Percentiles rank a stretch among this genome's conserved stretches.
Conservation (phyloP, 1,140 invertebrate species). For the Achroia grisella region DNA sequence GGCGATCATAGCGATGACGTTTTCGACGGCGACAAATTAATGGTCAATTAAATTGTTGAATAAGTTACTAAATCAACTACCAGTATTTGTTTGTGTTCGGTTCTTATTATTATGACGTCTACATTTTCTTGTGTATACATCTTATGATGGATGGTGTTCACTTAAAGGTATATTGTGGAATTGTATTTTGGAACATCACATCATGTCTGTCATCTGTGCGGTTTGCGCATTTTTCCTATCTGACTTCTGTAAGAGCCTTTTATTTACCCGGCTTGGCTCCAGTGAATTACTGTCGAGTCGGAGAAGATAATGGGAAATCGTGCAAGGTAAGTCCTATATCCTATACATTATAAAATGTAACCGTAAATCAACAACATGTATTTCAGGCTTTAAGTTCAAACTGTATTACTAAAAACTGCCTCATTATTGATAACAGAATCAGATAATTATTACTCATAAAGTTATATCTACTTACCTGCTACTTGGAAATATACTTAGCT, state of each 20-base stretch:
- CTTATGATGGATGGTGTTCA: slow-evolving; percentile 33
- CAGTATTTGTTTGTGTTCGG: background rate
- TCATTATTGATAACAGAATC: too few relatives aligned
- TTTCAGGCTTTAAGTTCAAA: too few relatives aligned
- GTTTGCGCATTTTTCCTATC: slow-evolving; percentile 54
- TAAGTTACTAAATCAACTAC: background rate
- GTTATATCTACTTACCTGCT: too few relatives aligned
- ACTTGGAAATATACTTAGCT: too few relatives aligned
- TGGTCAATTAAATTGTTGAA: background rate
- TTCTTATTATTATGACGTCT: slow-evolving; percentile 37
- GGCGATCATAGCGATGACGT: too few relatives aligned
- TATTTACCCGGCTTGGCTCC: slow-evolving; percentile 96
- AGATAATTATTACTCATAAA: too few relatives aligned
- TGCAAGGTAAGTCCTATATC: slow-evolving; percentile 83
- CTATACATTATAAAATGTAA: too few relatives aligned
- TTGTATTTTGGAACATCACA: slow-evolving; percentile 27
- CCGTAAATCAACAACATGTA: too few relatives aligned
- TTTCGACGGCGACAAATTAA: slow-evolving; percentile 1
- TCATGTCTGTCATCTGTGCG: slow-evolving; percentile 52
- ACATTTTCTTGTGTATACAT: slow-evolving; percentile 15
- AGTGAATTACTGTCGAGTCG: slow-evolving; percentile 91
- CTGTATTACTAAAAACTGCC: too few relatives aligned
- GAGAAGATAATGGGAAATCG: slow-evolving; percentile 74
- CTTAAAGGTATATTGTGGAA: slow-evolving; percentile 13
- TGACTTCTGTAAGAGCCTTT: slow-evolving; percentile 75